These are phyloP conservation scores for Leptopterna dolabrata DNA, from an alignment of 2,888 invertebrate genomes.

Conservation along the genomic window DNA sequence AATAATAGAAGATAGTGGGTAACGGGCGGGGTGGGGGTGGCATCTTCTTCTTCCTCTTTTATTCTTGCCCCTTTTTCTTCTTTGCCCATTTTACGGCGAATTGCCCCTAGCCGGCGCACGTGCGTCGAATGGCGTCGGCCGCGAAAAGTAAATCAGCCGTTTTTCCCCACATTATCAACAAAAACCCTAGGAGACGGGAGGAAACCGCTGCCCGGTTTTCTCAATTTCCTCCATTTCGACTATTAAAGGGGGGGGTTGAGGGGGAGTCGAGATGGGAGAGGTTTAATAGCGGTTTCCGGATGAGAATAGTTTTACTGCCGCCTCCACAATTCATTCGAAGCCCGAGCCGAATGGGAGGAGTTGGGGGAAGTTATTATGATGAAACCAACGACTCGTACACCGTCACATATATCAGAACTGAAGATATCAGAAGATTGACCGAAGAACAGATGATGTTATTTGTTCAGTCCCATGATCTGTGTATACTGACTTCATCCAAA, in stretches of 20 bases:
- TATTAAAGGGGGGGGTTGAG: background rate
- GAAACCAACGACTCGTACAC: too few relatives aligned
- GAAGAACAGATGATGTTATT: too few relatives aligned
- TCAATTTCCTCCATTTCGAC: background rate
- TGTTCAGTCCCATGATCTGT: too few relatives aligned
- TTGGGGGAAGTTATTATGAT: too few relatives aligned
- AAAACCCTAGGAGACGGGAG: background rate
- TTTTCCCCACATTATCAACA: slow-evolving; percentile 43
- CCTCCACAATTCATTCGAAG: background rate
- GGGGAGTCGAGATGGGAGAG: background rate
- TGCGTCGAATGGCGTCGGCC: slow-evolving; percentile 33
- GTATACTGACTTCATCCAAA: too few relatives aligned
- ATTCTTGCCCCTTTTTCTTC: background rate
- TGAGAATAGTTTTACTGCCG: background rate
- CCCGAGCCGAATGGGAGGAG: too few relatives aligned
- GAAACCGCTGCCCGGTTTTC: background rate
- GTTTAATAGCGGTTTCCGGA: background rate
- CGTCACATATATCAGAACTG: too few relatives aligned
- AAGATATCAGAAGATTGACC: too few relatives aligned
- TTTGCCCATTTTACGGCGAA: slow-evolving; percentile 17
- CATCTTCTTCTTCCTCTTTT: slow-evolving; percentile 4
- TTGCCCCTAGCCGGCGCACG: slow-evolving; percentile 27
- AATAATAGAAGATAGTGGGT: background rate
- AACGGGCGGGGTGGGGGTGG: background rate
- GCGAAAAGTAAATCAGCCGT: slow-evolving; percentile 41